phyloP scores from a whole-genome alignment of 1,140 invertebrate species.

The Brachionus plicatilis region DNA sequence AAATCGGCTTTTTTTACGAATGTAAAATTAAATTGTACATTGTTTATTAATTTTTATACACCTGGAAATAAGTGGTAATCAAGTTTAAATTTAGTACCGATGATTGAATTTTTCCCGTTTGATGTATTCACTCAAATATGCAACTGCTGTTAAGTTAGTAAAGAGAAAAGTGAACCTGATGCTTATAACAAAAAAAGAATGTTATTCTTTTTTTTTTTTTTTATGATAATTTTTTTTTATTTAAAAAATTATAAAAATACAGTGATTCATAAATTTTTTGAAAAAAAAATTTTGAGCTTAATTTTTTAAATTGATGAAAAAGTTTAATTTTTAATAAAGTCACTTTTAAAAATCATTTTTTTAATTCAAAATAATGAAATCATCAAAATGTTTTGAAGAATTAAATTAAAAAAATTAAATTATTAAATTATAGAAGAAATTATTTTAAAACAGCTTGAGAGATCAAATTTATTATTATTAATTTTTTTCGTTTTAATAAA shows the following conservation, averaged over 20 bases:
- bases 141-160: neutral
- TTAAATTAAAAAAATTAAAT: no score
- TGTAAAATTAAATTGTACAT: slow-evolving; percentile 10
- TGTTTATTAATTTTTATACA: neutral
- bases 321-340: neutral
- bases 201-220: neutral
- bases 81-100: neutral
- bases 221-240: neutral
- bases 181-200: neutral
- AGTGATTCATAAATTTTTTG: neutral
- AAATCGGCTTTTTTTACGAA: neutral
- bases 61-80: neutral
- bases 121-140: neutral
- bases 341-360: neutral
- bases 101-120: neutral
- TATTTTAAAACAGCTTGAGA: no score
- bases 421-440: no score
- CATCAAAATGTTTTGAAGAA: no score
- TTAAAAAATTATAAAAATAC: neutral
- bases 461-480: no score
- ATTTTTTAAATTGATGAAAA: neutral
- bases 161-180: neutral
- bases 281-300: neutral
- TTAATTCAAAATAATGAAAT: neutral
- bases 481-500: no score